phyloP scores from a whole-genome alignment of 2,797 vertebrate genomes.

The Varecia variegata region DNA sequence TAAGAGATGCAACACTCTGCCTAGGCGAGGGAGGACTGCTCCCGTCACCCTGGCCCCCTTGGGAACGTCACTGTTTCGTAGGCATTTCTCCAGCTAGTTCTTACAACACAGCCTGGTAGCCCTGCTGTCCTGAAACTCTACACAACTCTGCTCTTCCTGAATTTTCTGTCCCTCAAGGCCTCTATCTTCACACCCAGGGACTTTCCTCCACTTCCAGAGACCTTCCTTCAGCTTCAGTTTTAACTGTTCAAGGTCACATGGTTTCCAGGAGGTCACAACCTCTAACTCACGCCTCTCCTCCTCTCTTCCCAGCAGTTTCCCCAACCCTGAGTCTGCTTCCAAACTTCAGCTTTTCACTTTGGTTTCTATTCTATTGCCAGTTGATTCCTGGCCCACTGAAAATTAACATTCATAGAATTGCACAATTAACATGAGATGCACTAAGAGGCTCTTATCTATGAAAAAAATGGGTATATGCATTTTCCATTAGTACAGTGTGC shows the following conservation, averaged over 20 bases:
- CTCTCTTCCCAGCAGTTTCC: neutral
- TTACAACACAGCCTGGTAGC: neutral
- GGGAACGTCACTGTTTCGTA: neutral
- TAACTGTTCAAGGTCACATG: neutral
- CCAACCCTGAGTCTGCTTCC: neutral
- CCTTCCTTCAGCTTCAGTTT: neutral
- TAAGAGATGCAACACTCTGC: neutral
- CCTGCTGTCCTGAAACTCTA: neutral
- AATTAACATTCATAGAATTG: slow-evolving; percentile 30
- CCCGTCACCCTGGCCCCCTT: neutral
- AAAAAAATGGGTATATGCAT: neutral
- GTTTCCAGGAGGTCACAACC: neutral
- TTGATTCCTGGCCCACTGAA: neutral
- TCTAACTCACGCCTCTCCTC: neutral
- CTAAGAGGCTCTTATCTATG: neutral
- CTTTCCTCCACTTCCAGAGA: neutral
- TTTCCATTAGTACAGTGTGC: neutral
- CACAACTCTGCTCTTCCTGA: neutral
- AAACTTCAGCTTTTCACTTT: slow-evolving; percentile 9
- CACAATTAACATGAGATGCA: slow-evolving; percentile 15
- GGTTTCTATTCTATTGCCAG: slow-evolving; percentile 35
- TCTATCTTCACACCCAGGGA: neutral
- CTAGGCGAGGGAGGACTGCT: neutral
- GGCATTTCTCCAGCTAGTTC: neutral
- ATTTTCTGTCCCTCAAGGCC: neutral